These are phyloP conservation scores for Ricordea florida DNA, from an alignment of 92 coral and sea anemone species.

Conservation along the genomic window DNA sequence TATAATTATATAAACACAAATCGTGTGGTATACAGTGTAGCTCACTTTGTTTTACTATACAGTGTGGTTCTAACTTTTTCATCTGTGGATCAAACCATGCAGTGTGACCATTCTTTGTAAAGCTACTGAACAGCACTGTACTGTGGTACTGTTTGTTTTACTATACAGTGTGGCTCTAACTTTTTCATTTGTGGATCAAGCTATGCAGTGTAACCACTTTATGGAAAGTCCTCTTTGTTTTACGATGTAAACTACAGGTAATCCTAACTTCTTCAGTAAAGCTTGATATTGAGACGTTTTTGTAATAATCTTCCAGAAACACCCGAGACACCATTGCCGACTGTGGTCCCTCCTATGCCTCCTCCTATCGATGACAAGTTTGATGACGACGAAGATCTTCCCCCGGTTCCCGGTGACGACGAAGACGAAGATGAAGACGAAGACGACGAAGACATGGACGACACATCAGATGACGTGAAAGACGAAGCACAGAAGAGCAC, in stretches of 20 bases:
- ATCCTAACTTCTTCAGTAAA: no score
- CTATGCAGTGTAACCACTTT: no score
- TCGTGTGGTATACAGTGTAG: background rate
- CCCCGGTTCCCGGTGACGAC: conserved; percentile 76
- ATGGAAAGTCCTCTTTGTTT: no score
- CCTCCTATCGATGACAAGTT: conserved; percentile 79
- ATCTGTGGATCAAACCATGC: no score
- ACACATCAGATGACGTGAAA: conserved; percentile 45
- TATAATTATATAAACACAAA: background rate
- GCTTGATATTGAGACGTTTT: background rate
- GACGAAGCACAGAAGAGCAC: conserved; percentile 32
- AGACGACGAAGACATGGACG: conserved; percentile 61
- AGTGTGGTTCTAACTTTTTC: no score
- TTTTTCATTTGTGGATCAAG: no score
- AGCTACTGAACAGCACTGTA: background rate
- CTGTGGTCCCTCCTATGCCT: conserved; percentile 64
- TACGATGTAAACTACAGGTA: no score
- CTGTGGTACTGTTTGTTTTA: background rate
- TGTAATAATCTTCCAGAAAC: background rate
- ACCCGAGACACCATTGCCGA: conserved; percentile 3
- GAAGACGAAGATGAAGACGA: conserved; percentile 87
- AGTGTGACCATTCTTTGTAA: no score
- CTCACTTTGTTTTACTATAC: no score
- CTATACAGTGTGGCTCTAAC: no score
- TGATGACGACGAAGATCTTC: conserved; percentile 89